A percentile compares a stretch with the other conserved stretches of the same genome.
phyloP scores from a whole-genome alignment of 2,888 invertebrate species.

The Erynnis tages region DNA sequence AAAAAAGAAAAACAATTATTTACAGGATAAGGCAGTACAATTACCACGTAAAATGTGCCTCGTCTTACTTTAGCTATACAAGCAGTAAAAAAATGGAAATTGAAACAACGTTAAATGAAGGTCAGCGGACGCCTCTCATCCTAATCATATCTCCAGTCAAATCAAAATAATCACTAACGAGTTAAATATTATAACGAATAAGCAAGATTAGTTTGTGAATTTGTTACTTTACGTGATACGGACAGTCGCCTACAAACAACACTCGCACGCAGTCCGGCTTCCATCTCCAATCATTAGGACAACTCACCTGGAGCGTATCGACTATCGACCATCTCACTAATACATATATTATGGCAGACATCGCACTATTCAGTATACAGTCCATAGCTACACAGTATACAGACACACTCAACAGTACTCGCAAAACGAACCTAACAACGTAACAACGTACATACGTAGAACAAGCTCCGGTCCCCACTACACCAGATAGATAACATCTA shows the following conservation, averaged over 20 bases:
- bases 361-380: too few species aligned
- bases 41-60: conserved; percentile 79
- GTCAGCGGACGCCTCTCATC: conserved; percentile 55
- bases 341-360: conserved; percentile 75
- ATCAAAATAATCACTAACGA: conserved; percentile 71
- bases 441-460: conserved; percentile 27
- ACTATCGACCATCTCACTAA: conserved; percentile 75
- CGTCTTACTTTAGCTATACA: conserved; percentile 77
- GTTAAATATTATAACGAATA: conserved; percentile 75
- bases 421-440: conserved; percentile 29
- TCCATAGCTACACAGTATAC: too few species aligned
- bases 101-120: conserved; percentile 61
- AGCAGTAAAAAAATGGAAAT: conserved; percentile 76
- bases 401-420: conserved; percentile 39
- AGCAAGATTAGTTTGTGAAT: conserved; percentile 81
- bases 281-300: conserved; percentile 1
- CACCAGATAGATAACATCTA: conserved; percentile 1
- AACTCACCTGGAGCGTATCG: conserved; percentile 56
- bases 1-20: conserved; percentile 79
- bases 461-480: conserved; percentile 9
- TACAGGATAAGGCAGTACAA: conserved; percentile 80
- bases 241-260: conserved; percentile 26
- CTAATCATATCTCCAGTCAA: conserved; percentile 71
- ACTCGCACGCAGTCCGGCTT: conserved; percentile 23
- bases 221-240: conserved; percentile 61